A percentile compares a stretch with the other conserved stretches of the same genome.
phyloP scores from a whole-genome alignment of 2,797 vertebrate species.

The Hippocampus kuda region DNA sequence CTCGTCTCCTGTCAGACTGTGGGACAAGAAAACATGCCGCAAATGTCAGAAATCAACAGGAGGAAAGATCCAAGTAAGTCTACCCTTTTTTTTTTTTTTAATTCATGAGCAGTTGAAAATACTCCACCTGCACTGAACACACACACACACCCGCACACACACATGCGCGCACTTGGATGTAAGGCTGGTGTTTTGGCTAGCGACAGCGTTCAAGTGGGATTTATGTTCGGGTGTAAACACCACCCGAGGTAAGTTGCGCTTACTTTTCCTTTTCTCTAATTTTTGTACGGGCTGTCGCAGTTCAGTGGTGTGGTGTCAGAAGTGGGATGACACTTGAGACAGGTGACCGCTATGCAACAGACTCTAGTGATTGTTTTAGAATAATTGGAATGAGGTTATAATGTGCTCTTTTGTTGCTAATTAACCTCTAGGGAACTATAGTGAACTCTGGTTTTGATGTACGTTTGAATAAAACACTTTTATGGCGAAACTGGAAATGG shows the following conservation, averaged over 20 bases:
- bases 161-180: conserved; percentile 12
- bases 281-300: conserved; percentile 9
- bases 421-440: no score
- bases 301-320: neutral
- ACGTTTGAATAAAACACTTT: no score
- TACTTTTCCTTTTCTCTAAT: conserved; percentile 52
- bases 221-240: neutral
- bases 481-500: no score
- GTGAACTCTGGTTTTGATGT: no score
- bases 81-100: conserved; percentile 2
- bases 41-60: conserved; percentile 24
- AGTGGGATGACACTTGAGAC: neutral
- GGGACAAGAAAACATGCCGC: conserved; percentile 21
- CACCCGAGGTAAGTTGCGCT: conserved; percentile 42
- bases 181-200: conserved; percentile 1
- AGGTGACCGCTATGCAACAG: neutral
- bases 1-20: neutral
- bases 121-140: neutral
- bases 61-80: conserved; percentile 20
- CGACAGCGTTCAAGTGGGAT: neutral
- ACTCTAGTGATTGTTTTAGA: neutral
- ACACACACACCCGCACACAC: conserved; percentile 6
- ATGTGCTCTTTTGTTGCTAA: no score
- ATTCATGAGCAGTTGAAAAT: conserved; percentile 30
- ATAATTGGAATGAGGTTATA: neutral